Evolutionary conservation across 1,140 invertebrate species (phyloP), one percentile per base, ranked within the genome.

Genomic region (Euglossa dilemma): DNA sequence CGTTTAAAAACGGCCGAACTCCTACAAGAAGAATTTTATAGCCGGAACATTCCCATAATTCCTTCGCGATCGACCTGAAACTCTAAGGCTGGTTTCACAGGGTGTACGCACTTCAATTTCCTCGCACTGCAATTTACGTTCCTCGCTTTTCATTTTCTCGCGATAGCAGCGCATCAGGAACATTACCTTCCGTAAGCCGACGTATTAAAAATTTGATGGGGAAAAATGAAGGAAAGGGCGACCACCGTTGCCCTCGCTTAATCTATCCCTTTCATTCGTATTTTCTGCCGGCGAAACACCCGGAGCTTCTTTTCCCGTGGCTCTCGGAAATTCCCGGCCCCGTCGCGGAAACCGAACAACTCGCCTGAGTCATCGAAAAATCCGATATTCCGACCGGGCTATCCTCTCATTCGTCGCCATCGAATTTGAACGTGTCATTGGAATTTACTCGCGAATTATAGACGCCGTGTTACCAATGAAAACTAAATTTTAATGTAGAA

Each of bases 161-260:
- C 16, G n/a, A 25, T 43, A n/a, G 57, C 18, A 18, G 28, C 28
- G 23, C 52, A 52, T 66, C 36, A 12, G 25, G 61, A 20, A 16
- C 36, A 23, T 36, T 66, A n/a, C 28, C 28, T 28, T 57, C 20
- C 64, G n/a, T 6, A 20, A 71, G 56, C 14, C 20, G 45, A 54
- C 43, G 54, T 54, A 80, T 80, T 80, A n/a, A 80, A 72, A 80
- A 64, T 63, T 80, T 72, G n/a, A 80, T 45, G n/a, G 43, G 16
- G 25, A 59, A 64, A 28, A 43, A 28, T 43, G 47, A 16, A 14
- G 47, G 23, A 1, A 23, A 64, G 25, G 25, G 47, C 47, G 16
- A 23, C 45, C 25, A 61, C 9, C 47, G 43, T 4, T 16, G 45
- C 18, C 25, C 28, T n/a, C 9, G 25, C 47, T 76, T 63, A 64